A percentile compares a stretch with the other conserved stretches of the same genome.
Evolutionary conservation across 2,888 invertebrate species (phyloP).

Genomic region (Rhopalosiphum nymphaeae): DNA sequence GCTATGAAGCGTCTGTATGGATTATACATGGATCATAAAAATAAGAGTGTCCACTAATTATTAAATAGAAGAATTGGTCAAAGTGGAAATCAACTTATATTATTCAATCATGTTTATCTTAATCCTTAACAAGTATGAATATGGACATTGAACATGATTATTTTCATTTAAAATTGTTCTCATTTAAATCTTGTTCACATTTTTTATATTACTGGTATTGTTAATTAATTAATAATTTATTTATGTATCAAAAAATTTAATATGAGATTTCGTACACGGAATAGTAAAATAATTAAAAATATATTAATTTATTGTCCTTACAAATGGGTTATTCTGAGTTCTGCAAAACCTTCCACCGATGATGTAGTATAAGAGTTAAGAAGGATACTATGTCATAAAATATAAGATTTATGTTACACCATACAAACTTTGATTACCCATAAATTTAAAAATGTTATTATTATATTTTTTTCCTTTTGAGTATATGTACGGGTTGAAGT

Average conservation of each 20-base stretch:
- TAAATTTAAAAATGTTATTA: not conserved
- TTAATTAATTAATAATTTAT: not conserved
- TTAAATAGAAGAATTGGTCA: not conserved
- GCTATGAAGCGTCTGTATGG: not conserved
- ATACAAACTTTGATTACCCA: not conserved
- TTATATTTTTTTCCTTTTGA: not conserved
- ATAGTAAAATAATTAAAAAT: not conserved
- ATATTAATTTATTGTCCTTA: not conserved
- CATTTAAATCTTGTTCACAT: not conserved
- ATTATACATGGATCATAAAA: not conserved
- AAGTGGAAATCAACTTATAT: not conserved
- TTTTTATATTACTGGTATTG: not conserved
- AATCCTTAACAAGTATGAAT: not conserved
- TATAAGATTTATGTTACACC: not conserved
- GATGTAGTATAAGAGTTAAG: not conserved
- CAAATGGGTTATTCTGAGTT: not conserved
- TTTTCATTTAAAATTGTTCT: not conserved
- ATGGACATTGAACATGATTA: not conserved
- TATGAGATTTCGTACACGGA: not conserved
- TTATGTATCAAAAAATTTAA: not conserved
- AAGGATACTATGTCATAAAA: not conserved
- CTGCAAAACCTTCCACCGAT: not conserved
- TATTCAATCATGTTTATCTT: not conserved
- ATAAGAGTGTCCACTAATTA: not conserved
- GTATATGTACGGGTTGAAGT: not conserved